Evolutionary conservation across 1,140 invertebrate species (phyloP).

Genomic region (Rhyacophila brunnea): DNA sequence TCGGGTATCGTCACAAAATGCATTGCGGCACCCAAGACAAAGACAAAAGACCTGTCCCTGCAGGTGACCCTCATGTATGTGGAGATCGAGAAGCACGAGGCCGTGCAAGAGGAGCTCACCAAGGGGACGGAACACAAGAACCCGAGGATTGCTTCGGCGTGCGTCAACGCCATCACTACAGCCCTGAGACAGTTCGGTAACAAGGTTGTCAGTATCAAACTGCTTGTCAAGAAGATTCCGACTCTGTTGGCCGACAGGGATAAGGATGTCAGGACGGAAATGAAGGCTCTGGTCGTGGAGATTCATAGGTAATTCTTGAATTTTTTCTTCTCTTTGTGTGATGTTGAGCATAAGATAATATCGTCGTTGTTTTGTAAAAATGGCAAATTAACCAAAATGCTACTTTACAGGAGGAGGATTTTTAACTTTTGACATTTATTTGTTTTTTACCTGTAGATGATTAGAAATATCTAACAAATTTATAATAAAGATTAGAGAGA

Average conservation of each 20-base stretch:
- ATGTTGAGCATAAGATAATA: no score
- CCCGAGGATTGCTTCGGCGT: constrained; percentile 89
- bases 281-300: constrained; percentile 85
- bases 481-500: no score
- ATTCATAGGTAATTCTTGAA: constrained; percentile 80
- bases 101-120: constrained; percentile 85
- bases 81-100: constrained; percentile 94
- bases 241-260: constrained; percentile 87
- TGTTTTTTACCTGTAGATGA: no score
- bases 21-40: constrained; percentile 85
- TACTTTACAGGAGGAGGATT: no score
- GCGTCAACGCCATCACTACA: constrained; percentile 72
- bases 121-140: constrained; percentile 95
- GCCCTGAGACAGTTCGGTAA: constrained; percentile 87
- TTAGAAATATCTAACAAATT: no score
- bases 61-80: constrained; percentile 92
- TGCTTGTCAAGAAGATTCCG: constrained; percentile 84
- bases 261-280: constrained; percentile 88
- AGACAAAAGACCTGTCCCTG: constrained; percentile 87
- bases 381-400: no score
- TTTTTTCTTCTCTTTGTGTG: no score
- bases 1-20: constrained; percentile 88
- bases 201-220: constrained; percentile 88
- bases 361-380: no score
- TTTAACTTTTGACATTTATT: no score